A percentile compares a stretch with the other conserved stretches of the same genome.
These are phyloP conservation scores for Pygmarrhopalites habei DNA, from an alignment of 1,140 invertebrate species.

Conservation along the genomic window DNA sequence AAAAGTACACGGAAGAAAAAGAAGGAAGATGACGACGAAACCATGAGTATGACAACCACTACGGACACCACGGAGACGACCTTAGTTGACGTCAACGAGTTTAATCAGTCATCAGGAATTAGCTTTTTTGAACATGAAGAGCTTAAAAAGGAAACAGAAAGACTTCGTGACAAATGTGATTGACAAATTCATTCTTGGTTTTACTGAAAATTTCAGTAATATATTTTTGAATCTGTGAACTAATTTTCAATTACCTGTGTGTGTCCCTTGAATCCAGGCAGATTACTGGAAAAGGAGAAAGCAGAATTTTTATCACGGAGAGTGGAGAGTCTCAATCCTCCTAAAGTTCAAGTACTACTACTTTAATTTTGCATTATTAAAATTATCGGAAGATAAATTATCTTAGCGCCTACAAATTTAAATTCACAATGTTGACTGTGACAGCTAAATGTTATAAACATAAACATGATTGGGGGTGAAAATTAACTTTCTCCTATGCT, in stretches of 20 bases:
- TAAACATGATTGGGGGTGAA: neutral
- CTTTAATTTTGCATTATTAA: neutral
- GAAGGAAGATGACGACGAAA: constrained; percentile 47
- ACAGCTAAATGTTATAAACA: too few relatives aligned
- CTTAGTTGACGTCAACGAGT: constrained; percentile 45
- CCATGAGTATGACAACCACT: constrained; percentile 46
- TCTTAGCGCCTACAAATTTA: too few relatives aligned
- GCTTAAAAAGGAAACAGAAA: constrained; percentile 57
- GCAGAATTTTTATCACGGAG: constrained; percentile 71
- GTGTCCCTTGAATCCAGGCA: too few relatives aligned
- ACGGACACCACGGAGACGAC: constrained; percentile 54
- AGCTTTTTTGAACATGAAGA: constrained; percentile 50
- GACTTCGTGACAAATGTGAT: constrained; percentile 56
- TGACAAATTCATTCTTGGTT: constrained; percentile 39
- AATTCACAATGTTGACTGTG: too few relatives aligned
- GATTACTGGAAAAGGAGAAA: constrained; percentile 68
- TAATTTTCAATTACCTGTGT: too few relatives aligned
- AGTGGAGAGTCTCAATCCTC: constrained; percentile 60
- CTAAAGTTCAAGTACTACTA: constrained; percentile 35
- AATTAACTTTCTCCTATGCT: too few relatives aligned
- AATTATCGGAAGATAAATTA: too few relatives aligned
- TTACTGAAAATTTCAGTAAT: too few relatives aligned
- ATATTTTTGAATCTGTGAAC: too few relatives aligned
- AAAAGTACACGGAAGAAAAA: constrained; percentile 40
- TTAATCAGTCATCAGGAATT: constrained; percentile 49